Evolutionary conservation across 1,140 invertebrate species (phyloP).

Genomic region (Saccostrea glomerata): DNA sequence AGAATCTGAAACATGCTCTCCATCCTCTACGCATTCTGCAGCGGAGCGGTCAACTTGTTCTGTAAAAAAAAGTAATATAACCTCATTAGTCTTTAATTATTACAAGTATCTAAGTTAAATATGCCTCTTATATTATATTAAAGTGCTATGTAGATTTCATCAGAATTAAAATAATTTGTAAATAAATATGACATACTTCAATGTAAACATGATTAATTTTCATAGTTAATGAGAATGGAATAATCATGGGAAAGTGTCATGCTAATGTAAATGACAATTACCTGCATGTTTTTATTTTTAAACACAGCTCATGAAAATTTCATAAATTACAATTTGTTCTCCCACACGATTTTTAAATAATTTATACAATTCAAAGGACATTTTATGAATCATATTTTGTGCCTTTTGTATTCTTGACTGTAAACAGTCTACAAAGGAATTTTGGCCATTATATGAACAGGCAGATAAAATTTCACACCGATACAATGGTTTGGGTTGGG

Average conservation of each 20-base stretch:
- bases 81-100: not conserved
- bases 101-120: not conserved
- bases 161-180: not conserved
- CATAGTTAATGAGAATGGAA: not conserved
- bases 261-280: not conserved
- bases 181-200: not conserved
- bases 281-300: not conserved
- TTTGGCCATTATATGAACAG: not conserved
- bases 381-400: constrained; percentile 9
- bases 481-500: not conserved
- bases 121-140: too few relatives aligned
- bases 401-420: not conserved
- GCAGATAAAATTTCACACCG: constrained; percentile 31
- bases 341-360: not conserved
- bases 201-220: not conserved
- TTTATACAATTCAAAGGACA: not conserved
- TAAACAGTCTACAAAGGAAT: constrained; percentile 3
- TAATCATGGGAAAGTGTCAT: not conserved
- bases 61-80: not conserved
- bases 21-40: not conserved
- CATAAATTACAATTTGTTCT: not conserved
- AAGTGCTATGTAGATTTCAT: not conserved
- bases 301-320: not conserved
- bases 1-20: not conserved
- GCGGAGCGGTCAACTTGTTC: constrained; percentile 31